Conservation (phyloP, 2,888 invertebrate genomes). For the Malachius bipustulatus region DNA sequence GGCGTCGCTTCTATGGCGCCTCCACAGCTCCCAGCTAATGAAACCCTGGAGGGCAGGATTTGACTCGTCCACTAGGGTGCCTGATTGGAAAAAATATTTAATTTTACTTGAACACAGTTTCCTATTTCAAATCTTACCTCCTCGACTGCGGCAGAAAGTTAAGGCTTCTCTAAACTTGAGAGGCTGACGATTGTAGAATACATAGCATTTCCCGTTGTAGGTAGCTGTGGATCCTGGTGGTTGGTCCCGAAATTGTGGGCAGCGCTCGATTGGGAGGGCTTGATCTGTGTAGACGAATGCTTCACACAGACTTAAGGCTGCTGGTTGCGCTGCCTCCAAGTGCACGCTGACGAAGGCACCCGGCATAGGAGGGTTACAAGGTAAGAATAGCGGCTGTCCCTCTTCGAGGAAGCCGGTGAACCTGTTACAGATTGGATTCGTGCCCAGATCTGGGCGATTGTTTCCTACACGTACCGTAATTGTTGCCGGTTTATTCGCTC, state of each 20-base stretch:
- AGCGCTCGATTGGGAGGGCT: slow-evolving; percentile 81
- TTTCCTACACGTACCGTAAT: slow-evolving; percentile 85
- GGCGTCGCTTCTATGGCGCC: slow-evolving; percentile 78
- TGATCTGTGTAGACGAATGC: slow-evolving; percentile 90
- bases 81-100: too few relatives aligned
- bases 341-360: slow-evolving; percentile 91
- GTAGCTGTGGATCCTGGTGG: slow-evolving; percentile 87
- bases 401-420: slow-evolving; percentile 79
- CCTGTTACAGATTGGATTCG: slow-evolving; percentile 84
- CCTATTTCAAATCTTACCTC: too few relatives aligned
- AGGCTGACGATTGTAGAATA: slow-evolving; percentile 83
- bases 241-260: slow-evolving; percentile 85
- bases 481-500: slow-evolving; percentile 65
- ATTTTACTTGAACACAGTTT: too few relatives aligned
- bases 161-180: slow-evolving; percentile 67
- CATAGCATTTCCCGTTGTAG: slow-evolving; percentile 90
- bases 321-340: slow-evolving; percentile 60
- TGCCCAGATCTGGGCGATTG: slow-evolving; percentile 81
- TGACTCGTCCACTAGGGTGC: slow-evolving; percentile 62
- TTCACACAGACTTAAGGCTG: slow-evolving; percentile 80
- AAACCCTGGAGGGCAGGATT: slow-evolving; percentile 90
- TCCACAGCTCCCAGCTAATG: slow-evolving; percentile 89
- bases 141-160: slow-evolving; percentile 66
- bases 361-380: slow-evolving; percentile 91
- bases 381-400: slow-evolving; percentile 81